Base-by-base conservation (phyloP, 2,888 invertebrate species). In the Cantharis nigra region DNA sequence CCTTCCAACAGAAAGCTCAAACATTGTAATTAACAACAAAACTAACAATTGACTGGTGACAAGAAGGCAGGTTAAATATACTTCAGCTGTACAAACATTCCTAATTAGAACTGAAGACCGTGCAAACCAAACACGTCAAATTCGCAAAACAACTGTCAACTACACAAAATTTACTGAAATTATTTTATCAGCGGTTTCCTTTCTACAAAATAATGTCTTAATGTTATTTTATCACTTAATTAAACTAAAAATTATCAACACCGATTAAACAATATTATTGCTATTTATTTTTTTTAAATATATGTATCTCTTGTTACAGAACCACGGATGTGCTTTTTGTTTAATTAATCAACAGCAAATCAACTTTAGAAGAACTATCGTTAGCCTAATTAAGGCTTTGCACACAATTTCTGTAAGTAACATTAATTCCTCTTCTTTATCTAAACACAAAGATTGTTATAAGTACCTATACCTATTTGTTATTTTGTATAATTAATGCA, bases 41-140 rank as follows among this genome's bases (percentile, higher is more conserved):
- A 72, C 64, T 69, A 76, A 78, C 63, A 71, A 71, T 71, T 64
- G 74, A 76, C 71, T 78, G 74, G 71, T 74, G 80, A 75, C 80
- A 78, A 74, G 76, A 80, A 79, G 79, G 78, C 78, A 80, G 73
- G 80, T 79, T 79, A 80, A 79, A 78, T 63, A 69, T 70, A 70
- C 79, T 80, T 70, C 80, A 80, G 80, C 80, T 80, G 80, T 79
- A 78, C 76, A 80, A 80, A 80, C 79, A 80, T 74, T 72, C 79
- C 79, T 80, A 80, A 80, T 80, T 79, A 79, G 79, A 79, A 76
- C 70, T 78, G 64, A 75, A 76, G 76, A 77, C 75, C 78, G 76
- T 78, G 63, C 71, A 76, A 78, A 78, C 76, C 80, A 75, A 65
- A 77, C 71, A 74, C 75, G 77, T 81, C 80, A 81, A 80, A 81